Percentiles rank a stretch among this genome's conserved stretches.
phyloP scores from a whole-genome alignment of 2,113 vertebrate species.

The Pandion haliaetus region DNA sequence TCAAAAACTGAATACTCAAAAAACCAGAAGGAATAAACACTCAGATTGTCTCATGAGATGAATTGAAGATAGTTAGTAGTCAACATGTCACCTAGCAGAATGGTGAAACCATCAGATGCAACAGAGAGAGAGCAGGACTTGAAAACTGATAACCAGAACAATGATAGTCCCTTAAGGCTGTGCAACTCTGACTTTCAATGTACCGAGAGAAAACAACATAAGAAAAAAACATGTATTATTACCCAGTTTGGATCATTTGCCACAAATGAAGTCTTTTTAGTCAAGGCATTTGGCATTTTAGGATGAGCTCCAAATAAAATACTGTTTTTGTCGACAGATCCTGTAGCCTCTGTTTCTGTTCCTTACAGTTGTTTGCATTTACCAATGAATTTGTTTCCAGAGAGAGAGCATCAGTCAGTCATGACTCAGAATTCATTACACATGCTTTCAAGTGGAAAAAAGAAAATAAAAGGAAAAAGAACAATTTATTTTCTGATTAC shows the following conservation, averaged over 20 bases:
- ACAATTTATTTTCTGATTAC: conserved; percentile 4
- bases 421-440: background rate
- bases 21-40: background rate
- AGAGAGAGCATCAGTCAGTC: background rate
- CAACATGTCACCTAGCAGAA: background rate
- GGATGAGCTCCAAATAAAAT: background rate
- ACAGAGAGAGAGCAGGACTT: background rate
- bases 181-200: background rate
- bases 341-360: background rate
- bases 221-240: background rate
- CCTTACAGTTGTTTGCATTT: background rate
- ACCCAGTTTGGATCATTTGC: background rate
- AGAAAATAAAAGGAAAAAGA: background rate
- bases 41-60: background rate
- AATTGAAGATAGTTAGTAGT: background rate
- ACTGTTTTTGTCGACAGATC: background rate
- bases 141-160: background rate
- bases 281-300: background rate
- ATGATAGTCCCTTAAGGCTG: background rate
- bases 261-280: background rate
- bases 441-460: background rate
- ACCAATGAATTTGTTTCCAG: background rate
- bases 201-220: background rate
- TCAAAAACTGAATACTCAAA: background rate
- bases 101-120: background rate